Conservation (phyloP, 2,113 vertebrate species). For the Pterophyllum scalare region DNA sequence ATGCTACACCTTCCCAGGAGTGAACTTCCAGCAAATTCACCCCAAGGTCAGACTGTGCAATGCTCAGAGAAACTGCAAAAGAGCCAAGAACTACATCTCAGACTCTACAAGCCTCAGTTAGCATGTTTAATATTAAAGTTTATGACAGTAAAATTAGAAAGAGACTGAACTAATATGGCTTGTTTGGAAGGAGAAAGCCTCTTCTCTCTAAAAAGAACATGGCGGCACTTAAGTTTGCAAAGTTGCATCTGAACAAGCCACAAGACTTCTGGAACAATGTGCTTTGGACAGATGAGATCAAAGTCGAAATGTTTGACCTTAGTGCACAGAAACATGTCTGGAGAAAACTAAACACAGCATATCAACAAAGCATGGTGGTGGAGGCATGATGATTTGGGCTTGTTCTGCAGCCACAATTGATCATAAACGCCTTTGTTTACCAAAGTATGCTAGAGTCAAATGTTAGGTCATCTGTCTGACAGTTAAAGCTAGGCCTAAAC, state of each 20-base stretch:
- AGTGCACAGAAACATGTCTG: neutral
- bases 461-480: neutral
- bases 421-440: neutral
- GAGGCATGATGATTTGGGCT: neutral
- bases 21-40: neutral
- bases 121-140: neutral
- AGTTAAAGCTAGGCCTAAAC: neutral
- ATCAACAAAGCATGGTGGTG: neutral
- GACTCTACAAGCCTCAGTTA: rapidly evolving
- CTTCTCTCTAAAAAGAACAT: neutral
- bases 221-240: neutral
- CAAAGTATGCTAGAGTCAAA: neutral
- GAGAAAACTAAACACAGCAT: neutral
- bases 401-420: neutral
- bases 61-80: neutral
- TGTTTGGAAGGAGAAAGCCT: neutral
- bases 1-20: neutral
- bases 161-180: neutral
- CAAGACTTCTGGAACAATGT: neutral
- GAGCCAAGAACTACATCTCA: neutral
- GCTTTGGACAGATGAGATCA: no score
- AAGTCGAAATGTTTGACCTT: neutral
- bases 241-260: neutral
- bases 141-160: neutral
- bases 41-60: no score